Evolutionary conservation across 1,140 invertebrate genomes (phyloP).

Genomic region (Lysiphlebus fabarum): DNA sequence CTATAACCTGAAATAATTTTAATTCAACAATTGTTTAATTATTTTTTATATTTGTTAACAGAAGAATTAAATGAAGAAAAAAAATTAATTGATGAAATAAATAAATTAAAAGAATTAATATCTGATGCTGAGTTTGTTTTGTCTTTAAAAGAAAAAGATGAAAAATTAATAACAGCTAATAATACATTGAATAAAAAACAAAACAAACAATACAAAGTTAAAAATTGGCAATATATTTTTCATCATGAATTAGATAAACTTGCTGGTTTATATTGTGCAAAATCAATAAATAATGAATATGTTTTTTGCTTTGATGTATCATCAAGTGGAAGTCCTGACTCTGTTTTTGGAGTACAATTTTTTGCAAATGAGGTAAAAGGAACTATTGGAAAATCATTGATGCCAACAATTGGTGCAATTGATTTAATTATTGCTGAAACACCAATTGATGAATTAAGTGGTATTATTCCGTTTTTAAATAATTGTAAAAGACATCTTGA

Average conservation of each 20-base stretch:
- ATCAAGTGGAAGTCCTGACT: neutral
- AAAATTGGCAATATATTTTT: constrained; percentile 19
- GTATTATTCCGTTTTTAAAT: constrained; percentile 27
- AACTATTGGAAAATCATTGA: constrained; percentile 33
- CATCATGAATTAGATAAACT: constrained; percentile 28
- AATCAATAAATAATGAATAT: constrained; percentile 21
- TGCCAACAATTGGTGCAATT: constrained; percentile 33
- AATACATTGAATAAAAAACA: neutral
- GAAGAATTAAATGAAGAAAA: constrained; percentile 25
- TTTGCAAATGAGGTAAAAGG: constrained; percentile 11
- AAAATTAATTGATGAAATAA: constrained; percentile 24
- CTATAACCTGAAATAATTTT: too few species aligned
- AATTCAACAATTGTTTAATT: too few species aligned
- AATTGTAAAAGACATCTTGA: constrained; percentile 30
- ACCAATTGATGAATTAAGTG: constrained; percentile 20
- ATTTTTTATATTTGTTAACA: too few species aligned
- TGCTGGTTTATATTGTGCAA: constrained; percentile 29
- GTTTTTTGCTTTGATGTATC: constrained; percentile 29
- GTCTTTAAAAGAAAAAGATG: too few species aligned
- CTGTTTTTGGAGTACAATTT: constrained; percentile 28
- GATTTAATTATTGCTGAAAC: constrained; percentile 20
- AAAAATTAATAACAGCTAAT: too few species aligned
- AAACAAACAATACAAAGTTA: neutral
- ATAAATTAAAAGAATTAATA: constrained; percentile 23
- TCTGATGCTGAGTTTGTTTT: constrained; percentile 17